Conservation (phyloP, 2,113 vertebrate species). For the Hippoglossus stenolepis region DNA sequence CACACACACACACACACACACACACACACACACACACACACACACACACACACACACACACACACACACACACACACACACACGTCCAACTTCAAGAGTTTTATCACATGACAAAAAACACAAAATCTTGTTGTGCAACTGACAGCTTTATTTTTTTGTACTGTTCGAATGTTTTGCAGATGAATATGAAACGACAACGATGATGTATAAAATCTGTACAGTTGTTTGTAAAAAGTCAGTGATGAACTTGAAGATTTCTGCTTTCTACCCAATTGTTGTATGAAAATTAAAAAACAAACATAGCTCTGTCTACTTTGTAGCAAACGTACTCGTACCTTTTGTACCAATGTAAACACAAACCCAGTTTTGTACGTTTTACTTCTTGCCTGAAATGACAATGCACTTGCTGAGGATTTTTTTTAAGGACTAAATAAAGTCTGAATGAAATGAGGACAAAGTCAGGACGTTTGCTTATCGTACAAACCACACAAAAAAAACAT, state of each 20-base stretch:
- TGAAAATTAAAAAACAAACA: conserved; percentile 33
- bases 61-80: no score
- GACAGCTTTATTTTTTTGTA: conserved; percentile 70
- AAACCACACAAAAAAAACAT: conserved; percentile 7
- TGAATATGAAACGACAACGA: conserved; percentile 29
- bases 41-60: not conserved
- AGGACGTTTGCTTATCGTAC: conserved; percentile 17
- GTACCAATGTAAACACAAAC: conserved; percentile 57
- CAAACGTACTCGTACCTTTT: conserved; percentile 71
- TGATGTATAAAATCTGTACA: conserved; percentile 68
- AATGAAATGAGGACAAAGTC: conserved; percentile 29
- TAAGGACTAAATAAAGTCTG: conserved; percentile 62
- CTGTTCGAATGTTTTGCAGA: conserved; percentile 58
- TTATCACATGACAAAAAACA: conserved; percentile 37
- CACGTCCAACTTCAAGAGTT: not conserved
- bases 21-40: not conserved
- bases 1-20: no score
- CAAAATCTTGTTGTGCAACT: conserved; percentile 52
- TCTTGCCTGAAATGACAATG: conserved; percentile 47
- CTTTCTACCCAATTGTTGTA: conserved; percentile 70
- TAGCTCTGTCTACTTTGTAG: conserved; percentile 66
- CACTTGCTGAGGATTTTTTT: conserved; percentile 62
- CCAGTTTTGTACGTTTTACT: conserved; percentile 63
- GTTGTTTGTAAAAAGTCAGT: conserved; percentile 54
- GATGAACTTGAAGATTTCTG: conserved; percentile 62